Conservation (phyloP, 2,113 vertebrate genomes). For the Phalacrocorax aristotelis region DNA sequence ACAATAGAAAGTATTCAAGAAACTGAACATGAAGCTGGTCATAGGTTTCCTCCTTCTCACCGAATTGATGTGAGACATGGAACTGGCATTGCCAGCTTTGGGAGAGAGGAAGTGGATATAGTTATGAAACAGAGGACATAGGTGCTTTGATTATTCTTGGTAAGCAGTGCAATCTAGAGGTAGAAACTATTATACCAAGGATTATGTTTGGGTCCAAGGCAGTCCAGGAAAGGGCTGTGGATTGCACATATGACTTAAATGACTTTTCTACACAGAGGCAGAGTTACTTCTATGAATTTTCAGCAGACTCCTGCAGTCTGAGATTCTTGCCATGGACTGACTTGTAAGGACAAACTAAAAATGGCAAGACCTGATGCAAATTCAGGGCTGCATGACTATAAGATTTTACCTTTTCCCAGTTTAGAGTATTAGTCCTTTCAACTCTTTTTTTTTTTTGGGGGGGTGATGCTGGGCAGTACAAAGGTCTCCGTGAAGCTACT, state of each 20-base stretch:
- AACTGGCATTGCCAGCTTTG: not conserved
- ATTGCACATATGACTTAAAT: not conserved
- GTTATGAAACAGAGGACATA: not conserved
- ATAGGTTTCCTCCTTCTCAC: not conserved
- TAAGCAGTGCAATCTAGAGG: not conserved
- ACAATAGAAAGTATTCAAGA: not conserved
- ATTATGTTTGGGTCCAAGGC: not conserved
- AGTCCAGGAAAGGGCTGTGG: not conserved
- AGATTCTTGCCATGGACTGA: not conserved
- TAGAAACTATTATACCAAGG: not conserved
- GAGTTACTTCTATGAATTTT: not conserved
- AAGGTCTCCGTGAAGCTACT: slow-evolving; percentile 52
- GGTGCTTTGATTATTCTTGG: not conserved
- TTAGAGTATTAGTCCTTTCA: not conserved
- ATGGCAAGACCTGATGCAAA: not conserved
- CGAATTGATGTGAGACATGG: not conserved
- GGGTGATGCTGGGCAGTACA: not conserved
- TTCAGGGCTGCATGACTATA: not conserved
- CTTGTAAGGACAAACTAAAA: not conserved
- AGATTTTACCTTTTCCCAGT: not conserved
- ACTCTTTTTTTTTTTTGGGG: not conserved
- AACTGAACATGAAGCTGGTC: not conserved
- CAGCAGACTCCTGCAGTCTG: not conserved
- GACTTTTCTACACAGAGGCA: not conserved
- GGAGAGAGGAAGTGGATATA: not conserved